A percentile compares a stretch with the other conserved stretches of the same genome.
phyloP scores from a whole-genome alignment of 2,113 vertebrate genomes.

The Bujurquina vittata region DNA sequence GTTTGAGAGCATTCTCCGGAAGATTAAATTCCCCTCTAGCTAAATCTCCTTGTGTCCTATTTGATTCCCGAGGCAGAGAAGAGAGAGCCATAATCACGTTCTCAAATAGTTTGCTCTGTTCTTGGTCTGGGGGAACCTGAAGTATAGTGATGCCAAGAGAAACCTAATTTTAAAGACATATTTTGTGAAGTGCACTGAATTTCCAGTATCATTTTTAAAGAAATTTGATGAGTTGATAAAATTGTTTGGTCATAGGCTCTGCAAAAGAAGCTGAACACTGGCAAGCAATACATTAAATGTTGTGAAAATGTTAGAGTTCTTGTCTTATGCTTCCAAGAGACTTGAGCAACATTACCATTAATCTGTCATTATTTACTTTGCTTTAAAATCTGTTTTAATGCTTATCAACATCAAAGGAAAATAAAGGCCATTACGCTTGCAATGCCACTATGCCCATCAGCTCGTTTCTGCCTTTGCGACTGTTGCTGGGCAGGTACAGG shows the following conservation, averaged over 20 bases:
- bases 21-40: slow-evolving; percentile 55
- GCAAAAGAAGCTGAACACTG: not conserved
- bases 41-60: slow-evolving; percentile 52
- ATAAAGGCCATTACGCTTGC: fast-evolving
- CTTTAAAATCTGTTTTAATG: not conserved
- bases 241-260: not conserved
- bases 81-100: slow-evolving; percentile 27
- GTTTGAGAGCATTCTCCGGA: slow-evolving; percentile 51
- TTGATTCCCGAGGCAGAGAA: slow-evolving; percentile 36
- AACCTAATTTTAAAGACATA: not conserved
- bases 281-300: not conserved
- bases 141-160: slow-evolving; percentile 2
- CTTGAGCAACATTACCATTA: not conserved
- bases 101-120: slow-evolving; percentile 24
- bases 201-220: not conserved
- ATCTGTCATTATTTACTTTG: not conserved
- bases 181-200: not conserved
- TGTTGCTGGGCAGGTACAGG: not conserved
- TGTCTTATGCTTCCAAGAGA: not conserved
- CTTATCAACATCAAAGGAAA: not conserved
- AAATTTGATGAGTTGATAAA: not conserved
- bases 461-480: not conserved
- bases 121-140: not conserved
- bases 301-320: not conserved
- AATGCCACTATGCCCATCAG: not conserved